Conservation (phyloP, 2,113 vertebrate genomes). For the Leptobrachium leishanense region DNA sequence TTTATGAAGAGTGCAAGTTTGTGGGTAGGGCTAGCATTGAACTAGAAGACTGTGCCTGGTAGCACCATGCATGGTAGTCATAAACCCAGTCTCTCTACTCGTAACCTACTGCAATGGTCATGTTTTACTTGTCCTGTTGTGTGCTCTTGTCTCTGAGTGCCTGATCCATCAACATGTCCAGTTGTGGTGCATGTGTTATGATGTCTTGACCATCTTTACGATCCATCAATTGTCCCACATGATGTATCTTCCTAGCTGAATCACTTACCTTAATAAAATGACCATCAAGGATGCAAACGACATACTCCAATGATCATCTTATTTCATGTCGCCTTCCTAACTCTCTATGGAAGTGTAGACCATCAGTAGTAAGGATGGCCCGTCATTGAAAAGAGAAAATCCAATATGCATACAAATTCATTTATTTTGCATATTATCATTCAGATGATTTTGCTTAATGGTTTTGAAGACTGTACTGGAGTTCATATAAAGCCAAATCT, state of each 20-base stretch:
- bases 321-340: constrained; percentile 20
- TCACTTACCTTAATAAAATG: constrained; percentile 3
- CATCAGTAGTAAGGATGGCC: constrained; percentile 2
- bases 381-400: background rate
- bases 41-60: no score
- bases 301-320: background rate
- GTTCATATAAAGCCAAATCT: no score
- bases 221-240: background rate
- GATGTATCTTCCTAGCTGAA: constrained; percentile 15
- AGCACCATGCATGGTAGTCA: no score
- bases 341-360: constrained; percentile 21
- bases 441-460: no score
- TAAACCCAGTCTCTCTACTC: no score
- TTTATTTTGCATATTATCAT: no score
- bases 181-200: constrained; percentile 29
- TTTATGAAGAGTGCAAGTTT: background rate
- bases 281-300: background rate
- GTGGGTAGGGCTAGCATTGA: background rate
- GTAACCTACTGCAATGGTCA: no score
- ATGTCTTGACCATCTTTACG: constrained; percentile 1
- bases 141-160: constrained; percentile 36
- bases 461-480: no score
- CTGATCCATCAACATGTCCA: constrained; percentile 39
- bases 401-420: no score
- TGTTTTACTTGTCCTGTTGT: constrained; percentile 21